Conservation (phyloP, 2,797 vertebrate species). For the Anabacerthia variegaticeps region DNA sequence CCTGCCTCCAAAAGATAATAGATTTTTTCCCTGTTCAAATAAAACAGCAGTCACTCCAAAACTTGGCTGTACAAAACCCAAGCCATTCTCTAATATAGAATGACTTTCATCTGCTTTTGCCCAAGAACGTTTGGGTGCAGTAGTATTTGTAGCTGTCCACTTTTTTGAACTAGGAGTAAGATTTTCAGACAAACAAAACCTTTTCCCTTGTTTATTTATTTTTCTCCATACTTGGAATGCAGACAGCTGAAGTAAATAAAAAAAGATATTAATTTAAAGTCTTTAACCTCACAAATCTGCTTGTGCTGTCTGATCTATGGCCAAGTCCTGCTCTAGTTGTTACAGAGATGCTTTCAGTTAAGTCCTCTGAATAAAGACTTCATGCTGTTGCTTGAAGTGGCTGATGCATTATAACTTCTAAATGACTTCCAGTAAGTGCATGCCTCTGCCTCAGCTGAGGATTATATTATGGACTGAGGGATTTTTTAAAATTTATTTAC, state of each 20-base stretch:
- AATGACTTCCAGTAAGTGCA: not conserved
- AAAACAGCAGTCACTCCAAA: not conserved
- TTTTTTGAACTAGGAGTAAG: not conserved
- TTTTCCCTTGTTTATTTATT: not conserved
- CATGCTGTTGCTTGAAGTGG: not conserved
- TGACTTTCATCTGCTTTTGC: not conserved
- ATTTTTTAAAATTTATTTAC: not conserved
- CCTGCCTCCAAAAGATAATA: not conserved
- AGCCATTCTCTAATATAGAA: not conserved
- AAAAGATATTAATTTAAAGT: not conserved
- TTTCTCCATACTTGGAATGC: not conserved
- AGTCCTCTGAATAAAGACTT: not conserved
- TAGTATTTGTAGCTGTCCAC: not conserved
- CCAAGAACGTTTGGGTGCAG: rapidly evolving
- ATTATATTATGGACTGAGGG: rapidly evolving
- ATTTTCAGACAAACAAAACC: not conserved
- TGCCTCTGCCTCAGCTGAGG: not conserved
- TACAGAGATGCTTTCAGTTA: not conserved
- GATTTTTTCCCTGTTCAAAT: not conserved
- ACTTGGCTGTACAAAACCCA: not conserved
- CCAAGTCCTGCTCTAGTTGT: not conserved
- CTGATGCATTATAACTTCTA: not conserved
- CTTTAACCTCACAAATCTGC: not conserved
- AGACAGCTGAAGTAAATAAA: not conserved
- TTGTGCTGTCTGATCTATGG: not conserved